Evolutionary conservation across 1,140 invertebrate genomes (phyloP).

Genomic region (Drosophila lini): DNA sequence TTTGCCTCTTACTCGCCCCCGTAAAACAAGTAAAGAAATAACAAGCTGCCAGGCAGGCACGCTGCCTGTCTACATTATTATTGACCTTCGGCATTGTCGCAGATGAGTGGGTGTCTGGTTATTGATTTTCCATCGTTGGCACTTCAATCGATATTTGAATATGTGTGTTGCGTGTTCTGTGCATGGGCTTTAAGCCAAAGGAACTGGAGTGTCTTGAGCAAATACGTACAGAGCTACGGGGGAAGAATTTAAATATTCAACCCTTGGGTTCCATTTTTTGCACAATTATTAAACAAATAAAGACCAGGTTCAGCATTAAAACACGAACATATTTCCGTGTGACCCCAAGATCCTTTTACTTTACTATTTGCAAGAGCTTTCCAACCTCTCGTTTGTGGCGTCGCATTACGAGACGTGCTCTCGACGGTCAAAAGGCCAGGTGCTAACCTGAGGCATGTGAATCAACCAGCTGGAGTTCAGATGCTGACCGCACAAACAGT

Average conservation of each 20-base stretch:
- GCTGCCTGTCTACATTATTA: constrained; percentile 68
- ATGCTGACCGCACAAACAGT: constrained; percentile 35
- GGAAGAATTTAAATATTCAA: not conserved
- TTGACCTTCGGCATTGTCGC: constrained; percentile 67
- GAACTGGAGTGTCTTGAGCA: constrained; percentile 15
- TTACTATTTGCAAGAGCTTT: not conserved
- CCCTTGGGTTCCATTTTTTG: not conserved
- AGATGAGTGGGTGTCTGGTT: constrained; percentile 45
- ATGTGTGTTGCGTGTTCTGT: not conserved
- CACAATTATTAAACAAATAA: not conserved
- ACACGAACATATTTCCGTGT: not conserved
- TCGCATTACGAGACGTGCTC: constrained; percentile 11
- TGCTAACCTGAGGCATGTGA: constrained; percentile 32
- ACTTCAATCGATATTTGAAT: constrained; percentile 62
- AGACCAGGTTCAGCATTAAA: not conserved
- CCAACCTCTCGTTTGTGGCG: constrained; percentile 5
- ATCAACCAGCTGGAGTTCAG: constrained; percentile 43
- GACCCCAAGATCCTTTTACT: not conserved
- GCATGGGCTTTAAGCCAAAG: constrained; percentile 38
- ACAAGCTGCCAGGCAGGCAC: constrained; percentile 46
- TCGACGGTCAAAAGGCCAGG: constrained; percentile 18
- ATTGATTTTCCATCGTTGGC: constrained; percentile 61
- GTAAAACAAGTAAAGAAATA: constrained; percentile 33
- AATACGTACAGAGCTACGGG: not conserved
- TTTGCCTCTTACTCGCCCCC: constrained; percentile 26